Percentiles rank a stretch among this genome's conserved stretches.
Evolutionary conservation across 1,140 invertebrate genomes (phyloP).

Genomic region (Leptonema lineaticorne): DNA sequence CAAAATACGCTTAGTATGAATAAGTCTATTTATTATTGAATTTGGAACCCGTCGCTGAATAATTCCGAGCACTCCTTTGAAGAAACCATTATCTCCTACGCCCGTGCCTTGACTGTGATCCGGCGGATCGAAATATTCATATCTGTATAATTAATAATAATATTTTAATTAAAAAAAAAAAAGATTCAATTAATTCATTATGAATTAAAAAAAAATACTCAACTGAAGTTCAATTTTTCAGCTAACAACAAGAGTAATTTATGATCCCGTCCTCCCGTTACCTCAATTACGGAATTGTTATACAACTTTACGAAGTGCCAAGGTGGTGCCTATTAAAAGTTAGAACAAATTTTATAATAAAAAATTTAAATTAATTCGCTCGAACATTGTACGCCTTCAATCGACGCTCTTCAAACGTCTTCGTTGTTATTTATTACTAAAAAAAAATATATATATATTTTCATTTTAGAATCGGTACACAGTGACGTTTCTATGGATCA

Average conservation of each 20-base stretch:
- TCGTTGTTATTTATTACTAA: no score
- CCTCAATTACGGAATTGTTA: constrained; percentile 60
- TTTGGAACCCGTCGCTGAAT: constrained; percentile 61
- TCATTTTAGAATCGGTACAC: no score
- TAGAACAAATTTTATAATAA: neutral
- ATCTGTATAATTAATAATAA: constrained; percentile 47
- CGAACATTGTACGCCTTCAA: no score
- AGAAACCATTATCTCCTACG: constrained; percentile 61
- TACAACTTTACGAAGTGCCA: constrained; percentile 69
- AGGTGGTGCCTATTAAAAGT: constrained; percentile 62
- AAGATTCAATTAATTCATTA: neutral
- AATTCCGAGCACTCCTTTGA: constrained; percentile 67
- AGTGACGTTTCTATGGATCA: no score
- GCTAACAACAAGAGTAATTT: constrained; percentile 62
- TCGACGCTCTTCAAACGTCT: no score
- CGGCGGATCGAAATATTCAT: constrained; percentile 67
- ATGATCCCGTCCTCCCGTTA: constrained; percentile 68
- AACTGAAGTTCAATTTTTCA: constrained; percentile 67
- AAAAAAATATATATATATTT: no score
- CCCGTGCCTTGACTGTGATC: constrained; percentile 67
- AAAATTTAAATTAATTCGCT: constrained; percentile 5
- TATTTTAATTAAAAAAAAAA: neutral
- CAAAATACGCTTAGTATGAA: neutral
- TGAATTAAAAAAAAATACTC: constrained; percentile 36
- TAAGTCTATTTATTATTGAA: neutral